Evolutionary conservation across 2,888 invertebrate genomes (phyloP), one percentile per base, ranked within the genome.

Genomic region (Terebella lapidaria): DNA sequence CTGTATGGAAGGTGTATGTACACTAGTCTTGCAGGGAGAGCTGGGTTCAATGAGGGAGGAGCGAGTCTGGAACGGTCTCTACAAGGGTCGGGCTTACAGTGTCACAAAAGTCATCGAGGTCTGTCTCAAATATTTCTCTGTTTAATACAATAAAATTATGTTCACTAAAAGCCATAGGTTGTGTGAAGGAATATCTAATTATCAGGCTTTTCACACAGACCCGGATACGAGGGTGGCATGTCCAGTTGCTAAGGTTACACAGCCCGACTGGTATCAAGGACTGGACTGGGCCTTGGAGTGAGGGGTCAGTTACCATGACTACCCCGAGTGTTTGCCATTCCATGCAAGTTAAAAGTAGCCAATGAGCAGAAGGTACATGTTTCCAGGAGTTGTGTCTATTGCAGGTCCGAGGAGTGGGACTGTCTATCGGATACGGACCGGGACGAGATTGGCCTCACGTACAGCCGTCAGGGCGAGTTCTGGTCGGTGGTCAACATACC

Each of bases 31-130:
- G 29, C 57, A 62, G 57, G 74, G 77, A 67, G 60, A 57, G 18
- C n/a, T 25, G 4, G 54, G 59, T 2, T 20, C 52, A 4, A 62
- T 53, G 24, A 80, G 0, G 83, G 92, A 93, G 79, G 91, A 91
- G 0, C 87, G 89, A 76, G 89, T 91, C 1, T 58, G 59, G 60
- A 67, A 67, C 35, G 69, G 69, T 18, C 54, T 69, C 15, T 63
- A 64, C 35, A 61, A 58, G 26, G 67, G 69, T 3, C 69, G 68
- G 52, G 68, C 64, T 1, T 69, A 68, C 59, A 58, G 58, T 28
- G 60, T 69, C 18, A 69, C 66, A 10, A 46, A 54, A 4, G 57
- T 67, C n/a, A 87, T 89, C 70, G 86, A 89, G 72, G 79, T 81
- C 55, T 25, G 59, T 27, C 10, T 18, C 35, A 35, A 15, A 15